Conservation (phyloP, 2,797 vertebrate species). For the Mus caroli region DNA sequence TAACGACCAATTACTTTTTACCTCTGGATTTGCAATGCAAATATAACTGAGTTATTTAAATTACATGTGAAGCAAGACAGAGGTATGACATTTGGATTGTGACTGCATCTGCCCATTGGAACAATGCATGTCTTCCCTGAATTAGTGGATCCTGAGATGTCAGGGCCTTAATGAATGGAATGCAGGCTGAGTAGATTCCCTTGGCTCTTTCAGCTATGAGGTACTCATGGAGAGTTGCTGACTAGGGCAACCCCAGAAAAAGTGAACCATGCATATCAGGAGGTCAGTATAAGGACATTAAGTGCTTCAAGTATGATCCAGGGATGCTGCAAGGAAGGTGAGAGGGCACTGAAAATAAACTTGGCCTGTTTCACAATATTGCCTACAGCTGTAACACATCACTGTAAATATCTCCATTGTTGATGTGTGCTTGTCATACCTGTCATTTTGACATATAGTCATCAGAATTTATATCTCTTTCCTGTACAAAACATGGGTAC, state of each 20-base stretch:
- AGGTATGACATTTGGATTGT: background rate
- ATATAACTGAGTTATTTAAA: background rate
- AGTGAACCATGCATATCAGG: background rate
- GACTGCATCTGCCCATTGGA: background rate
- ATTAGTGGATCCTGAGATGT: background rate
- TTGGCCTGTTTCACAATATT: conserved; percentile 50
- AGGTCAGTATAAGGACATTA: conserved; percentile 5
- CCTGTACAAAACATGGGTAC: background rate
- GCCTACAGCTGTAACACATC: conserved; percentile 23
- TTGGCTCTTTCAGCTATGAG: background rate
- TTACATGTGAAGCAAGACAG: background rate
- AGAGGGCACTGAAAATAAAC: conserved; percentile 55
- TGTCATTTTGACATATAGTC: conserved; percentile 63
- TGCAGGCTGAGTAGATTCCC: background rate
- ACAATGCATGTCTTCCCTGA: background rate
- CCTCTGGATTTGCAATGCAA: background rate
- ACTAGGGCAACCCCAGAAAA: background rate
- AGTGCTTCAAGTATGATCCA: background rate
- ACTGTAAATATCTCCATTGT: conserved; percentile 46
- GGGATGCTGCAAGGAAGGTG: conserved; percentile 58
- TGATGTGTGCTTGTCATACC: conserved; percentile 44
- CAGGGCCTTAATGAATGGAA: background rate
- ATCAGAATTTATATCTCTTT: conserved; percentile 14
- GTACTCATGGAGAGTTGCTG: background rate
- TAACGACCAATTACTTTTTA: background rate